phyloP scores from a whole-genome alignment of 2,888 invertebrate genomes.

The Liodrosophila aerea region DNA sequence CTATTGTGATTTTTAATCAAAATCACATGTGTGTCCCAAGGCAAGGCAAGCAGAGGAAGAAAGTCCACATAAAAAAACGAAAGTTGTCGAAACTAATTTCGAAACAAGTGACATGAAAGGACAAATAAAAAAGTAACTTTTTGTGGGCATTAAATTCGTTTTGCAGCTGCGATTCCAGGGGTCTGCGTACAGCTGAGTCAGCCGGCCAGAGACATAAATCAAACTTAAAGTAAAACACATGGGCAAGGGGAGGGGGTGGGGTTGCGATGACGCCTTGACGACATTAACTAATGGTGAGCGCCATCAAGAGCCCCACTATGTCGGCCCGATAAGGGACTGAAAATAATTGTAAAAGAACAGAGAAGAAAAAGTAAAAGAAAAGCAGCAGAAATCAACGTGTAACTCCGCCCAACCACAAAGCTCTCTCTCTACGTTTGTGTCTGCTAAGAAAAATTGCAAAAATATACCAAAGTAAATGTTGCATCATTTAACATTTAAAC shows the following conservation, averaged over 20 bases:
- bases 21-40: conserved; percentile 52
- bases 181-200: conserved; percentile 34
- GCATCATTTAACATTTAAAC: conserved; percentile 61
- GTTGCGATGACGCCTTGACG: conserved; percentile 31
- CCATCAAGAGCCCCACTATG: conserved; percentile 15
- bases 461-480: conserved; percentile 48
- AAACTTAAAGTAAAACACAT: conserved; percentile 57
- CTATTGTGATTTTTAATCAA: conserved; percentile 53
- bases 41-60: neutral
- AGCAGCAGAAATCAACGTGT: conserved; percentile 34
- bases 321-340: conserved; percentile 24
- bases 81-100: conserved; percentile 55
- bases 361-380: conserved; percentile 11
- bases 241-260: conserved; percentile 1
- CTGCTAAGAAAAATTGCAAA: conserved; percentile 42
- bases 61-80: conserved; percentile 2
- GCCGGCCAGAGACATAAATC: conserved; percentile 57
- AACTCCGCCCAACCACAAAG: conserved; percentile 19
- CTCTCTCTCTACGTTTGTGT: conserved; percentile 4
- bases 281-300: conserved; percentile 62
- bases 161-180: conserved; percentile 49
- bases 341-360: conserved; percentile 6
- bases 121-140: conserved; percentile 19
- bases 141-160: conserved; percentile 40
- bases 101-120: conserved; percentile 35